Base-by-base conservation (phyloP, 2,113 vertebrate species). In the Brachyhypopomus occidentalis region DNA sequence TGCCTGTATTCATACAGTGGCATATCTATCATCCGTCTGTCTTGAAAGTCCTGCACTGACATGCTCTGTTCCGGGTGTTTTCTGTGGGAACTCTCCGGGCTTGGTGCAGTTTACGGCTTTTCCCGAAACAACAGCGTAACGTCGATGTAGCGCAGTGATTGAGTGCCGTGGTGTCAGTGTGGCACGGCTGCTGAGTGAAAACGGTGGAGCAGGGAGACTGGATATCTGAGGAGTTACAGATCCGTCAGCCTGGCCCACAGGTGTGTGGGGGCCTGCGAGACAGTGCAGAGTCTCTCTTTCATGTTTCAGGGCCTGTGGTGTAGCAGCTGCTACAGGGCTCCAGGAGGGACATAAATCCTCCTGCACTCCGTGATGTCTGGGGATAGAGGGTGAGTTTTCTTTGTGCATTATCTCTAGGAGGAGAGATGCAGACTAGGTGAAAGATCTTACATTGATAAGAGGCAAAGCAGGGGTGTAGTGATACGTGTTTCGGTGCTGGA, bases 281-380 rank as follows among this genome's bases (percentile, higher is more conserved):
- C 77, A 41, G 75, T 64, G 58, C 55, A 52, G 75, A 79, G 72
- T 63, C 81, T 69, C 52, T 45, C 78, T 70, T 80, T 86, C 81
- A 77, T 74, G 77, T 77, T 76, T 11, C n/a, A 52, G 76, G 72
- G 62, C 80, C 67, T 80, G 69, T 55, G 77, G 81, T 85, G 89
- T 69, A 87, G 74, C 62, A 84, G 41, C 41, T 34, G 16, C 23
- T 72, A 87, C 85, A 75, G 82, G 82, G 59, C 8, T 22, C 77
- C 72, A 45, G 55, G 38, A 56, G 20, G 75, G 78, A 62, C 83
- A 52, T 88, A 85, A 82, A 85, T 87, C 75, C 81, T 73, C 52
- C 58, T 67, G 63, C 75, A 41, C 12, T 52, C 76, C 86, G 70
- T 71, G 36, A 67, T 56, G 75, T 84, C 41, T 45, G 84, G 67